phyloP scores from a whole-genome alignment of 2,113 vertebrate species.

The Callaeas wilsoni region DNA sequence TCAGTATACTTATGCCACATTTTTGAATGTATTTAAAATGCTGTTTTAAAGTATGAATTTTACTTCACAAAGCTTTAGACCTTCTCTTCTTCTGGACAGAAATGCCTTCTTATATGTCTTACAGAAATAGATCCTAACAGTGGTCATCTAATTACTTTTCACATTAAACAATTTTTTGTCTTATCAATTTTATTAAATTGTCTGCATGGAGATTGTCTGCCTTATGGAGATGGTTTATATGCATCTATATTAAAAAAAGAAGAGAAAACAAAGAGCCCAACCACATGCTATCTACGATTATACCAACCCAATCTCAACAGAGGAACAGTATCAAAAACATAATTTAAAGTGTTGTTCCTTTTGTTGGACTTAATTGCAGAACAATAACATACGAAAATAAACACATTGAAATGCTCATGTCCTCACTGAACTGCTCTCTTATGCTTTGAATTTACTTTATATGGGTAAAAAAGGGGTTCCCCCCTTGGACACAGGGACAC shows the following conservation, averaged over 20 bases:
- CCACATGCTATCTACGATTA: not conserved
- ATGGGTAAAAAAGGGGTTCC: not conserved
- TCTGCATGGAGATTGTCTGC: not conserved
- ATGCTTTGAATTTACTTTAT: constrained; percentile 19
- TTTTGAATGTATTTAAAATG: not conserved
- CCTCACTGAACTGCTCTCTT: not conserved
- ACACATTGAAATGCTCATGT: not conserved
- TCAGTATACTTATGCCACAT: not conserved
- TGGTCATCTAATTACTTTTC: not conserved
- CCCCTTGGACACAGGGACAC: not conserved
- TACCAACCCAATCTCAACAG: not conserved
- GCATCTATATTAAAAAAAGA: not conserved
- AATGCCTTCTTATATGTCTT: not conserved
- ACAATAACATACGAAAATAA: not conserved
- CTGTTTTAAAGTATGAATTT: not conserved
- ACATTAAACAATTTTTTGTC: not conserved
- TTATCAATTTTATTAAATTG: not conserved
- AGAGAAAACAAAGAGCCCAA: not conserved
- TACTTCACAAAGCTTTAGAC: not conserved
- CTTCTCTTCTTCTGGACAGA: not conserved
- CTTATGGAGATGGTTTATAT: not conserved
- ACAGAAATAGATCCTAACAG: not conserved
- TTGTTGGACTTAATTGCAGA: not conserved
- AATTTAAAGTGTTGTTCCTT: not conserved
- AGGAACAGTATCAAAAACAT: not conserved